phyloP scores from a whole-genome alignment of 2,113 vertebrate genomes.

The Melanocharis versteri region DNA sequence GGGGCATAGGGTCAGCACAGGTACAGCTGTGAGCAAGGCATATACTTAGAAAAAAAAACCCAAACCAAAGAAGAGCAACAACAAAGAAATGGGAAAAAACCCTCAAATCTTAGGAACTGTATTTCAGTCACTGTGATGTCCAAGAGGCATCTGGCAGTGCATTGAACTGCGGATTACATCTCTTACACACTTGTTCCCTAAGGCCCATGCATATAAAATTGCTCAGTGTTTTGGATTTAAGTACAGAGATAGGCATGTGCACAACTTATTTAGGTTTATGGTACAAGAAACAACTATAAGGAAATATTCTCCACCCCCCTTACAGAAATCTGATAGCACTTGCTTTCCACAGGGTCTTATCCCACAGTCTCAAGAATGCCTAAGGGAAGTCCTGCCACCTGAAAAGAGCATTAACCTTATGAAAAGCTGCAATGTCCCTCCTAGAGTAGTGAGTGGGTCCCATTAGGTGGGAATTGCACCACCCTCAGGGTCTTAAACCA shows the following conservation, averaged over 20 bases:
- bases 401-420: neutral
- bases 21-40: neutral
- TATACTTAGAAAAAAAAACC: neutral
- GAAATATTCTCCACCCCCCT: neutral
- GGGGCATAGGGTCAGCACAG: neutral
- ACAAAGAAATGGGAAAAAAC: neutral
- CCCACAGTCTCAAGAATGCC: neutral
- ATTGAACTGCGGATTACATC: neutral
- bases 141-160: neutral
- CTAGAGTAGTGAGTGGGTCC: neutral
- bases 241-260: neutral
- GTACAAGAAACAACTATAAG: neutral
- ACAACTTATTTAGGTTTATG: neutral
- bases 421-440: neutral
- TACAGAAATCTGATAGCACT: neutral
- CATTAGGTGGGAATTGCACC: neutral
- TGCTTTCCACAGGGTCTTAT: neutral
- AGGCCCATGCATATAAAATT: neutral
- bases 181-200: neutral
- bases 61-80: neutral
- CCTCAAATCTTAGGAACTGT: neutral
- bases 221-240: neutral
- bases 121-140: neutral
- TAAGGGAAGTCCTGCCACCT: neutral
- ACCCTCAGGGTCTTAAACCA: neutral